phyloP scores from a whole-genome alignment of 2,888 invertebrate genomes.

The Zaprionus bogoriensis region DNA sequence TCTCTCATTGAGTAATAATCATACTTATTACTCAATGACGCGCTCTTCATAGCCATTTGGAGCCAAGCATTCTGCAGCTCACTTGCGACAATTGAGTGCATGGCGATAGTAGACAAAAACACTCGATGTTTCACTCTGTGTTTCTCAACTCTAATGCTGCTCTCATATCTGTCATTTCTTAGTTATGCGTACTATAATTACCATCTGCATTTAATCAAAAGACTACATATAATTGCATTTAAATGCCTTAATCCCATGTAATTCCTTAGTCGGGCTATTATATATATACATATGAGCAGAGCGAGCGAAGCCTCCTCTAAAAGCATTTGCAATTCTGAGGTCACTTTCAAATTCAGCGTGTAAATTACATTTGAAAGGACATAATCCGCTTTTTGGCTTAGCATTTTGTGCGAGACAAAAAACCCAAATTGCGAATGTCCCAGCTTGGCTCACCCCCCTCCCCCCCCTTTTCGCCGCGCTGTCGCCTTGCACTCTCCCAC shows the following conservation, averaged over 20 bases:
- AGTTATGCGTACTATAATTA: background rate
- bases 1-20: too few relatives aligned
- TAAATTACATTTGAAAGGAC: constrained; percentile 59
- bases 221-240: constrained; percentile 11
- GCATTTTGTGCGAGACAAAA: constrained; percentile 45
- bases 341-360: constrained; percentile 64
- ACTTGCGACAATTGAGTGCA: too few relatives aligned
- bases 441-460: background rate
- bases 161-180: background rate
- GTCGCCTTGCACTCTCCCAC: background rate
- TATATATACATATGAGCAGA: background rate
- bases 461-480: background rate
- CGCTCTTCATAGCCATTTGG: too few relatives aligned
- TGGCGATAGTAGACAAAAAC: too few relatives aligned
- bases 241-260: constrained; percentile 16
- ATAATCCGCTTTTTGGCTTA: constrained; percentile 73
- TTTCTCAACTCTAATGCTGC: too few relatives aligned
- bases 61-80: too few relatives aligned
- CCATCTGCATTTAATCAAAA: constrained; percentile 6
- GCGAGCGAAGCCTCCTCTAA: constrained; percentile 6
- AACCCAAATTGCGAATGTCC: constrained; percentile 54
- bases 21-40: too few relatives aligned
- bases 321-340: constrained; percentile 34
- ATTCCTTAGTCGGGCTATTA: constrained; percentile 15
- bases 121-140: too few relatives aligned